These are phyloP conservation scores for Hippocampus mohnikei DNA, from an alignment of 2,113 vertebrate species.

Conservation along the genomic window DNA sequence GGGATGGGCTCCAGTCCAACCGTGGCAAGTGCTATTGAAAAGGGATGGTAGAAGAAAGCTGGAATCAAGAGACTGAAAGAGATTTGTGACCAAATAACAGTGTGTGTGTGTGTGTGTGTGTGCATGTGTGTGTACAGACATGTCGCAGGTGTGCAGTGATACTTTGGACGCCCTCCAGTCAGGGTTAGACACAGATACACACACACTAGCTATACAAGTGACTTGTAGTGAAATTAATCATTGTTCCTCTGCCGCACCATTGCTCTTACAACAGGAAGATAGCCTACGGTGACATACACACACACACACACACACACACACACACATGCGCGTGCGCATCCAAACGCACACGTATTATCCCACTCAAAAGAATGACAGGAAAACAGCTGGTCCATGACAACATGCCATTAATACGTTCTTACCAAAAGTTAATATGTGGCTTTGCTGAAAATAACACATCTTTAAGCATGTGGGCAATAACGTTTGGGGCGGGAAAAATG, in stretches of 20 bases:
- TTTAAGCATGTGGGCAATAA: background rate
- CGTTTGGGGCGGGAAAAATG: background rate
- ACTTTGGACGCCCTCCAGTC: too few species aligned
- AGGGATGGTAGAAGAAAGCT: background rate
- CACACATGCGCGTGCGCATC: background rate
- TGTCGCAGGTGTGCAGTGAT: too few species aligned
- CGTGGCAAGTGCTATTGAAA: background rate
- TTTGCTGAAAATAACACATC: background rate
- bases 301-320: constrained; percentile 6
- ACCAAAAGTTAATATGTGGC: constrained; percentile 27
- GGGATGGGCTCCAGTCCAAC: background rate
- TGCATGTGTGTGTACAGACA: constrained; percentile 57
- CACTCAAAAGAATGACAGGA: constrained; percentile 46
- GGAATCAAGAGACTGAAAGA: background rate
- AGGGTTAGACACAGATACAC: constrained; percentile 9
- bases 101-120: constrained; percentile 17
- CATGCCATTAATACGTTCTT: constrained; percentile 42
- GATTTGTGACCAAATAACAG: constrained; percentile 8
- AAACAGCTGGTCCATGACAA: constrained; percentile 63
- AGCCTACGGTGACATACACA: constrained; percentile 48
- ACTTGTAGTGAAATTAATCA: constrained; percentile 74
- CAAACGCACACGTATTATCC: constrained; percentile 7
- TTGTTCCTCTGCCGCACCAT: constrained; percentile 65
- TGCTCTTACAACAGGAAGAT: constrained; percentile 64
- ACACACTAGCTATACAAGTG: constrained; percentile 54